Conservation (phyloP, 2,888 invertebrate genomes). For the Drosophila longiperda region DNA sequence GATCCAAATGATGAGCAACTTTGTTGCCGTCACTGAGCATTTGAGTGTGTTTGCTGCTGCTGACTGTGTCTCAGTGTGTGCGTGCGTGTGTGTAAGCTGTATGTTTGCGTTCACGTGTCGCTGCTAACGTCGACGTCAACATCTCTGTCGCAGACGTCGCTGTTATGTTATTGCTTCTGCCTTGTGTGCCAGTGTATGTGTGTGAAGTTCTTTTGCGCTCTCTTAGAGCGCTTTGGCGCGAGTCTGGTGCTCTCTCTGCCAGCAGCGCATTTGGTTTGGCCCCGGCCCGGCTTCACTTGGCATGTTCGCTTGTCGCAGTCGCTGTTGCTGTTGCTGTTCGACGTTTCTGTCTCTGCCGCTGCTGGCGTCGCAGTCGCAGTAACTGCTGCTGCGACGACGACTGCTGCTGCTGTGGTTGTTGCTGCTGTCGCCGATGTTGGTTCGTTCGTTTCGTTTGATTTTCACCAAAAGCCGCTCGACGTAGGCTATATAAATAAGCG, state of each 20-base stretch:
- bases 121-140: constrained; percentile 32
- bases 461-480: constrained; percentile 83
- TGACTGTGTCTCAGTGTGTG: constrained; percentile 14
- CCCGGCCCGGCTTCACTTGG: constrained; percentile 53
- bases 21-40: constrained; percentile 61
- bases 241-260: constrained; percentile 40
- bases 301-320: constrained; percentile 52
- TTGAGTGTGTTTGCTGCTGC: constrained; percentile 62
- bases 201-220: constrained; percentile 69
- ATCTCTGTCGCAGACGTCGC: constrained; percentile 23
- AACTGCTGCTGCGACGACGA: constrained; percentile 38
- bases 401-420: constrained; percentile 29
- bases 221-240: constrained; percentile 44
- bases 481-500: constrained; percentile 86
- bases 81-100: constrained; percentile 40
- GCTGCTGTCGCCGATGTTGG: constrained; percentile 54
- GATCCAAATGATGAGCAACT: constrained; percentile 74
- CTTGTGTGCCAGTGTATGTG: constrained; percentile 32
- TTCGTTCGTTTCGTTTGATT: constrained; percentile 69
- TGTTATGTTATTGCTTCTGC: constrained; percentile 5
- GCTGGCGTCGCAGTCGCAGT: constrained; percentile 11
- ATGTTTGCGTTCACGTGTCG: constrained; percentile 61
- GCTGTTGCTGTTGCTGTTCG: constrained; percentile 17
- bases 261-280: constrained; percentile 48
- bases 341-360: constrained; percentile 25